Evolutionary conservation across 2,113 vertebrate genomes (phyloP).

Genomic region (Megaceryle maxima): DNA sequence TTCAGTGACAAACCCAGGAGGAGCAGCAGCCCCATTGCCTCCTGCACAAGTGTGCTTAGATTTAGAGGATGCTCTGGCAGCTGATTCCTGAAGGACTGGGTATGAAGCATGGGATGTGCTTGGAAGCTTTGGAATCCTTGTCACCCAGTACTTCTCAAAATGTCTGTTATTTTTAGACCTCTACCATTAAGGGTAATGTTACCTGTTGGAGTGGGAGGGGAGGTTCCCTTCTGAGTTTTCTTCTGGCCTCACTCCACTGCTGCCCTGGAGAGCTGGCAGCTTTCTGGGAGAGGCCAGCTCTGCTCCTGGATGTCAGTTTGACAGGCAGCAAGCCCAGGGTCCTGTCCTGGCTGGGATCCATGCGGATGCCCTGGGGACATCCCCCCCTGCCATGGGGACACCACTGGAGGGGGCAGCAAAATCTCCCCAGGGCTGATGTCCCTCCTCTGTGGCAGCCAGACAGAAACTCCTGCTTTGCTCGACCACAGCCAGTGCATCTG

Average conservation of each 20-base stretch:
- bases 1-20: neutral
- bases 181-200: neutral
- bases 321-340: neutral
- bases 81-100: neutral
- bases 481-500: neutral
- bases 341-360: neutral
- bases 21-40: neutral
- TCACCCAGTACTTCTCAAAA: neutral
- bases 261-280: neutral
- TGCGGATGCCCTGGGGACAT: neutral
- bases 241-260: neutral
- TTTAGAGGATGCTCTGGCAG: neutral
- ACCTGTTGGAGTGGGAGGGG: neutral
- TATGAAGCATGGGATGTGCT: neutral
- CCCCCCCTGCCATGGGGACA: accelerated
- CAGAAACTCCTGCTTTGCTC: neutral
- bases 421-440: neutral
- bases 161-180: neutral
- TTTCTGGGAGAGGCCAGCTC: neutral
- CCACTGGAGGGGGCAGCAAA: neutral
- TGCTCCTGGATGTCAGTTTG: neutral
- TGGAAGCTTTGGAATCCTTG: neutral
- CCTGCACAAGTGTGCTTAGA: neutral
- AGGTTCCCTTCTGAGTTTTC: neutral
- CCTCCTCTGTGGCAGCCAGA: neutral